Evolutionary conservation across 2,888 invertebrate genomes (phyloP), one percentile per base, ranked within the genome.

Genomic region (Cryptus viduatorius): DNA sequence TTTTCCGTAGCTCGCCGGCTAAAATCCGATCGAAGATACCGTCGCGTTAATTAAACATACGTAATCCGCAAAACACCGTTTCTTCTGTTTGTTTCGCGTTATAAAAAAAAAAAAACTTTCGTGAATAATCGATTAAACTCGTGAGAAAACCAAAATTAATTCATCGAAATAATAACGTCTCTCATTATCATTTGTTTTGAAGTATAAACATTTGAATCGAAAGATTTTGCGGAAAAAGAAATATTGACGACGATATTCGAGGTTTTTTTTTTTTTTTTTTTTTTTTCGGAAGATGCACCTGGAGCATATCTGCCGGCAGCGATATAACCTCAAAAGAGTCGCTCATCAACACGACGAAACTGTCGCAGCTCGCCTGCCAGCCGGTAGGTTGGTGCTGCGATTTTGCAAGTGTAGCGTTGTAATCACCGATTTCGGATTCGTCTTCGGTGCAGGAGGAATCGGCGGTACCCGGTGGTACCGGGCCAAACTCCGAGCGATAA

Each of bases 1-100:
- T 94, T 97, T 98, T 84, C 98, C 98, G 95, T 98, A 98, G 94
- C 97, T 97, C 87, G 97, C 97, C 91, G 97, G 97, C 97, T 98
- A 71, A 78, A 85, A 85, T 77, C 65, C 69, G 29, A 73, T 69
- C 31, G 16, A 50, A 79, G 79, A 83, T 79, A 80, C 77, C 71
- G 76, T 77, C 72, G 42, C 71, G 56, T 64, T 73, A 61, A 72
- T 78, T 67, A 61, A 75, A 79, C 50, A 46, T 65, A 24, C n/a
- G 3, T 24, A 48, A 56, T 59, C 42, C n/a, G 3, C n/a, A 46
- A 44, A 61, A 16, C 46, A 64, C 61, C 16, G 42, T 24, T 3
- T 24, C 24, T 3, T 8, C 46, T 53, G 16, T 53, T 7, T 5
- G 29, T 46, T 31, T 12, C 44, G 14, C 48, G 67, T 44, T 3